Percentiles rank a stretch among this genome's conserved stretches.
These are phyloP conservation scores for Mythimna albipuncta DNA, from an alignment of 2,888 invertebrate genomes.

Conservation along the genomic window DNA sequence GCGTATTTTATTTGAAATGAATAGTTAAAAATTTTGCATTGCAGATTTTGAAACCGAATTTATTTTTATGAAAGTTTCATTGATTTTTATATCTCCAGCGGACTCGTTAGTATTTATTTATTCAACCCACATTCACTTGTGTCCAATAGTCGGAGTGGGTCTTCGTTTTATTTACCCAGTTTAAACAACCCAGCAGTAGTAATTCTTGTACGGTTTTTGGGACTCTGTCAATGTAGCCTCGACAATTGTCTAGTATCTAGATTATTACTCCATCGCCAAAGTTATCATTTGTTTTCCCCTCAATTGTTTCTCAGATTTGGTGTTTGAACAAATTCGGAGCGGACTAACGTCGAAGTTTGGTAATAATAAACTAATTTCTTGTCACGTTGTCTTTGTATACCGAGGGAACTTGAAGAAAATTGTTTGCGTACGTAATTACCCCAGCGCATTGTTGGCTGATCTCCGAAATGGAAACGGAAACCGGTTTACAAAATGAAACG, in stretches of 20 bases:
- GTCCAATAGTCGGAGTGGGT: conserved; percentile 29
- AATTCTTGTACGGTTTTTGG: conserved; percentile 14
- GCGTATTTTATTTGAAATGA: background rate
- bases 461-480: conserved; percentile 73
- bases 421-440: conserved; percentile 79
- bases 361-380: conserved; percentile 71
- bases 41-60: conserved; percentile 37
- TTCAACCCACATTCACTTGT: conserved; percentile 46
- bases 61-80: conserved; percentile 24
- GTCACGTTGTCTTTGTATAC: conserved; percentile 64
- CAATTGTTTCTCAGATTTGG: conserved; percentile 37
- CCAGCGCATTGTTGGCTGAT: conserved; percentile 75
- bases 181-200: background rate
- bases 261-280: conserved; percentile 15
- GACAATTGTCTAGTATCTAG: background rate
- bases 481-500: conserved; percentile 71
- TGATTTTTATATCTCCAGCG: conserved; percentile 30
- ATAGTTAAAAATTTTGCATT: conserved; percentile 28
- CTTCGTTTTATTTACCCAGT: conserved; percentile 30
- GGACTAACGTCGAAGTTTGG: conserved; percentile 55
- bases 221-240: background rate
- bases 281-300: conserved; percentile 24
- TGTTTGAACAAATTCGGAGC: conserved; percentile 66
- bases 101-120: conserved; percentile 52
- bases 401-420: conserved; percentile 69